Evolutionary conservation across 2,113 vertebrate genomes (phyloP).

Genomic region (Bujurquina vittata): DNA sequence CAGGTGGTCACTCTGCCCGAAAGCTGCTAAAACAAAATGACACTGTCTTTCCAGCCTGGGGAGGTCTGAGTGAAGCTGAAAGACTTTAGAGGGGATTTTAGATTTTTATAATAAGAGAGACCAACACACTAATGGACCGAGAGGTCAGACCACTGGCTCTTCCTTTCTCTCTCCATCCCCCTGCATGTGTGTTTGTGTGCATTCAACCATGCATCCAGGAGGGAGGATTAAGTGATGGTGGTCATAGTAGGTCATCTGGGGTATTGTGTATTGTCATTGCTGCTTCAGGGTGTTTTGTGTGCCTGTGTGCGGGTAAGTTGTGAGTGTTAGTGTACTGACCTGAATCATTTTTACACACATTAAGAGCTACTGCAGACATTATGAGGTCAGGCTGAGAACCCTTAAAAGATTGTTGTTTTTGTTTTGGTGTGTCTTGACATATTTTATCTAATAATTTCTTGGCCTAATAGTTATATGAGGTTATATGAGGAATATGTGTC

Average conservation of each 20-base stretch:
- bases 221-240: conserved; percentile 65
- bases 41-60: neutral
- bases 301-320: conserved; percentile 11
- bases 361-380: conserved; percentile 55
- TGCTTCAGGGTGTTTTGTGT: conserved; percentile 52
- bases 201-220: conserved; percentile 35
- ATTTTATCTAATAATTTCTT: neutral
- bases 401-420: conserved; percentile 23
- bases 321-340: conserved; percentile 68
- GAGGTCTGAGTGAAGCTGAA: conserved; percentile 32
- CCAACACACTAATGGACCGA: conserved; percentile 57
- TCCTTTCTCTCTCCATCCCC: conserved; percentile 23
- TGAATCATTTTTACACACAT: conserved; percentile 69
- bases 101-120: conserved; percentile 41
- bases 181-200: conserved; percentile 41
- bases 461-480: neutral
- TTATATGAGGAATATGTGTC: neutral
- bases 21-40: conserved; percentile 8
- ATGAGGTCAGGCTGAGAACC: conserved; percentile 51
- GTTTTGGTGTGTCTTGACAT: conserved; percentile 1
- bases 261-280: conserved; percentile 69
- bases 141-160: conserved; percentile 51
- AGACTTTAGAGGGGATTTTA: conserved; percentile 25
- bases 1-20: conserved; percentile 31
- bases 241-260: conserved; percentile 72